Base-by-base conservation (phyloP, 2,888 invertebrate species). In the Phragmatobia fuliginosa region DNA sequence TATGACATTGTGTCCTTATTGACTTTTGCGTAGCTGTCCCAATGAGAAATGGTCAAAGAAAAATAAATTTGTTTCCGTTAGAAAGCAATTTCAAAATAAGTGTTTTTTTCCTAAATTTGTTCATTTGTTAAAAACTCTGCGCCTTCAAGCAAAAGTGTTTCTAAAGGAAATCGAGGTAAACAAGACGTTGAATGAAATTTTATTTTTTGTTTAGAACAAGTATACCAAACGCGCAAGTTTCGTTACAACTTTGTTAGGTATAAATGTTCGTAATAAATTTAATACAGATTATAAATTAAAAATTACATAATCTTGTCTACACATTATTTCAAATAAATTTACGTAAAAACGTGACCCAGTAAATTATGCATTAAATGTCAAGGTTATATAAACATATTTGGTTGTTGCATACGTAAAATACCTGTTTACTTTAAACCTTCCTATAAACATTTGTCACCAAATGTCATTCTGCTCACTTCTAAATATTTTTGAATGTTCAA, bases 21-120 rank as follows among this genome's bases (percentile, higher is more conserved):
- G 62, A 28, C 45, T 62, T 62, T 21, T n/a, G 11, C 41, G 31
- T 32, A 31, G 31, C 38, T 38, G 18, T 28, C 16, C 36, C 25
- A 41, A 62, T 31, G 31, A 63, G 31, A 49, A 63, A 49, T 33
- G n/a, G n/a, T 11, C 32, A n/a, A 63, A 45, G 41, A 32, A 62
- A 62, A 49, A 49, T 14, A 63, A 32, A 28, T 25, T 6, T 36
- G 52, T 52, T 52, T 25, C 4, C 25, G 11, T 14, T 56, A 28
- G 28, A 25, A 56, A 56, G 28, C 56, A 56, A 56, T 28, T 16
- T 56, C 28, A 28, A 28, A 56, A 56, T 16, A 16, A 25, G 6
- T 56, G n/a, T n/a, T n/a, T 10, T n/a, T 25, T 52, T 52, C 5
- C 52, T 25, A 4, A 52, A 52, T 25, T 52, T 52, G 11, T 52